Percentiles rank a stretch among this genome's conserved stretches.
Conservation (phyloP, 2,797 vertebrate genomes). For the Rhinatrema bivittatum region DNA sequence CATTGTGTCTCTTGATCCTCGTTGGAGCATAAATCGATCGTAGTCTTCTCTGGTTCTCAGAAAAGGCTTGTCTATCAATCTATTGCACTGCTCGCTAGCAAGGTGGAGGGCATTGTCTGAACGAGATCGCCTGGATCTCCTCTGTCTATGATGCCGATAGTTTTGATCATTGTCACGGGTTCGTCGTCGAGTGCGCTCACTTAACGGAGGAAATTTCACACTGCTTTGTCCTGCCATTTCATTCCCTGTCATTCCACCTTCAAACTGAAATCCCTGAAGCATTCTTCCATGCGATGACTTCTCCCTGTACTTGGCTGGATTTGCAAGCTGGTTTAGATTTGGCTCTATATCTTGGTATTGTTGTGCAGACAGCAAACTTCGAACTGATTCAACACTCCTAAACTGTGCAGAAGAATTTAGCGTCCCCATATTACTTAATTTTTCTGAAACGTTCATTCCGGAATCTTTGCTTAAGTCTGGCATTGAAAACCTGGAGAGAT, state of each 20-base stretch:
- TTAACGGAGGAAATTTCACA: constrained; percentile 74
- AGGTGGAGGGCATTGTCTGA: constrained; percentile 93
- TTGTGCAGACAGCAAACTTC: constrained; percentile 74
- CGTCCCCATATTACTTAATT: constrained; percentile 83
- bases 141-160: constrained; percentile 73
- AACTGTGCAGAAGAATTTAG: constrained; percentile 87
- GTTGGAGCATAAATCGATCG: constrained; percentile 75
- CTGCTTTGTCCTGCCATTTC: constrained; percentile 67
- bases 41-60: constrained; percentile 79
- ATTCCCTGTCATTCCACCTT: constrained; percentile 69
- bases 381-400: constrained; percentile 86
- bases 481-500: constrained; percentile 95
- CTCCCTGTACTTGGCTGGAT: constrained; percentile 73
- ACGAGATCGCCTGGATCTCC: constrained; percentile 81
- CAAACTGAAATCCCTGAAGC: constrained; percentile 84
- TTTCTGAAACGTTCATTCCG: constrained; percentile 90
- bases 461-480: constrained; percentile 98
- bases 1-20: constrained; percentile 66
- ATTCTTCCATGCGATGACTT: constrained; percentile 52
- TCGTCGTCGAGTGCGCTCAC: constrained; percentile 73
- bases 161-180: constrained; percentile 67
- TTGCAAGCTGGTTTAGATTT: constrained; percentile 58
- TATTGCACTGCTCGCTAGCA: constrained; percentile 69
- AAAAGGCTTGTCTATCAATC: constrained; percentile 72
- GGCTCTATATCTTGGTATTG: constrained; percentile 85